Evolutionary conservation across 2,888 invertebrate species (phyloP).

Genomic region (Chesias legatella): DNA sequence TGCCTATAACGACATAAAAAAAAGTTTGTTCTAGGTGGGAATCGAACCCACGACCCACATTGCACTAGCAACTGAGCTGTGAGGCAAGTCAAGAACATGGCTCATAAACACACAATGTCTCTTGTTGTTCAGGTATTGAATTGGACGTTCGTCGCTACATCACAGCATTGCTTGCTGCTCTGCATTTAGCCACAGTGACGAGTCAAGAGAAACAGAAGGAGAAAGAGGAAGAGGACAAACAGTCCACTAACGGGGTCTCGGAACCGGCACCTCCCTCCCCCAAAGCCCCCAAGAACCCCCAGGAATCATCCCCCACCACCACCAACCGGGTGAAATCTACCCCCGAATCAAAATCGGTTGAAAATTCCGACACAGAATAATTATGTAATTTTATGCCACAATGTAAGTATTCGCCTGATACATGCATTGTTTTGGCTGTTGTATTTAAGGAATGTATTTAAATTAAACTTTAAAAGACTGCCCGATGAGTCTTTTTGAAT

Average conservation of each 20-base stretch:
- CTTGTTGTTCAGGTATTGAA: slow-evolving; percentile 52
- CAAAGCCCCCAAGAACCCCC: slow-evolving; percentile 30
- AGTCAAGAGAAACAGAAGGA: slow-evolving; percentile 50
- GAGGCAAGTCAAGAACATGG: too few relatives aligned
- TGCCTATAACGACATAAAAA: too few relatives aligned
- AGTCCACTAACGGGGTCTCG: slow-evolving; percentile 28
- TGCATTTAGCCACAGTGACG: slow-evolving; percentile 68
- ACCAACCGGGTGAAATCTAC: slow-evolving; percentile 55
- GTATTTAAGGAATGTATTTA: slow-evolving; percentile 37
- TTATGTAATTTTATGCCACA: slow-evolving; percentile 43
- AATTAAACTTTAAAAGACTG: slow-evolving; percentile 44
- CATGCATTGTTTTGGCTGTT: slow-evolving; percentile 57
- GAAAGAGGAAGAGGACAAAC: slow-evolving; percentile 30
- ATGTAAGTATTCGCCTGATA: slow-evolving; percentile 52
- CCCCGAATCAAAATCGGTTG: slow-evolving; percentile 61
- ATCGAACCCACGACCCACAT: too few relatives aligned
- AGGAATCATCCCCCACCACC: slow-evolving; percentile 49
- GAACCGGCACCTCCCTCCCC: slow-evolving; percentile 37
- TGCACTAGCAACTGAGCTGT: too few relatives aligned
- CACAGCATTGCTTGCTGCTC: slow-evolving; percentile 63
- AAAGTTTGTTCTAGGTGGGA: too few relatives aligned
- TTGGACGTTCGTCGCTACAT: slow-evolving; percentile 67
- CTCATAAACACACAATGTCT: too few relatives aligned
- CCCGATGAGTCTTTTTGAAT: slow-evolving; percentile 42
- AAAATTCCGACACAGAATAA: slow-evolving; percentile 35